These are phyloP conservation scores for Cordilura impudica DNA, from an alignment of 2,888 invertebrate genomes.

Conservation along the genomic window DNA sequence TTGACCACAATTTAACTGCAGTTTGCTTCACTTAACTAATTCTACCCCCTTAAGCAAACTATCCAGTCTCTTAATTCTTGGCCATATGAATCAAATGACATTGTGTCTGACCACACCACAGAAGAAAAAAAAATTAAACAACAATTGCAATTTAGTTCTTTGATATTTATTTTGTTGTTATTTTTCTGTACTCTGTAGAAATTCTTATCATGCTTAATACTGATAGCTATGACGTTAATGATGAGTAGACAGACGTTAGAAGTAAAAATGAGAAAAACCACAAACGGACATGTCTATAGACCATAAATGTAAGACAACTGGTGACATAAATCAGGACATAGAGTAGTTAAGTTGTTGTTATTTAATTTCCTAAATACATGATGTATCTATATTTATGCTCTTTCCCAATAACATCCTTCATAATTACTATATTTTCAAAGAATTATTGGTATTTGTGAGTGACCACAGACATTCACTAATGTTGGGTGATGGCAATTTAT, in stretches of 20 bases:
- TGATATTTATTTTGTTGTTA: conserved; percentile 7
- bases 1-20: conserved; percentile 53
- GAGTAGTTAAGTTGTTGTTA: conserved; percentile 59
- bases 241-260: conserved; percentile 36
- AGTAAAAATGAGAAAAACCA: conserved; percentile 57
- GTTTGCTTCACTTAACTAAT: conserved; percentile 34
- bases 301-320: conserved; percentile 62
- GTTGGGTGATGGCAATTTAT: background rate
- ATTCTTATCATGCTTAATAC: conserved; percentile 19
- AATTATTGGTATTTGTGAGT: conserved; percentile 30
- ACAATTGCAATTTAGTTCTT: conserved; percentile 47
- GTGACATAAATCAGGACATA: conserved; percentile 65
- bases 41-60: background rate
- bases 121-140: conserved; percentile 8
- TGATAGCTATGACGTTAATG: background rate
- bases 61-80: background rate
- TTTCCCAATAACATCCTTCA: conserved; percentile 3
- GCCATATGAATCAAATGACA: conserved; percentile 23
- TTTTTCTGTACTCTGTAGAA: conserved; percentile 14
- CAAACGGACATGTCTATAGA: conserved; percentile 61
- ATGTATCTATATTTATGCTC: conserved; percentile 10
- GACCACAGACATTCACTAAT: conserved; percentile 32
- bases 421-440: conserved; percentile 36
- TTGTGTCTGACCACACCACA: conserved; percentile 1
- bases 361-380: conserved; percentile 54